Evolutionary conservation across 2,888 invertebrate genomes (phyloP).

Genomic region (Eupithecia subumbrata): DNA sequence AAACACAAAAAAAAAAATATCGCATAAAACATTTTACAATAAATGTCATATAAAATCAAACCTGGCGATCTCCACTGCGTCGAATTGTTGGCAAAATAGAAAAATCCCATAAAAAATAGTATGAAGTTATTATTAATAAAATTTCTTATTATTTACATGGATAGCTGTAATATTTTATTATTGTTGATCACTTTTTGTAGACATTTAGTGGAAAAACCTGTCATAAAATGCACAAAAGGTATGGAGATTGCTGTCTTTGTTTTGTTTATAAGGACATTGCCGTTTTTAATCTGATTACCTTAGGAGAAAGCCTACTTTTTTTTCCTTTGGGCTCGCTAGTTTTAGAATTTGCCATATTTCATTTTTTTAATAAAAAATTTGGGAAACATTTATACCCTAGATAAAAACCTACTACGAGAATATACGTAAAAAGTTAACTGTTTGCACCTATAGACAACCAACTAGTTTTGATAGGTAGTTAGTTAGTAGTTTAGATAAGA

Average conservation of each 20-base stretch:
- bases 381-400: no score
- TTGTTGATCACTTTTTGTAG: conserved; percentile 28
- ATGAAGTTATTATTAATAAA: conserved; percentile 22
- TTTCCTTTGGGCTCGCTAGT: no score
- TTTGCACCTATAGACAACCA: conserved; percentile 18
- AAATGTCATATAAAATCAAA: conserved; percentile 29
- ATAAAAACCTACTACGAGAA: no score
- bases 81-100: conserved; percentile 19
- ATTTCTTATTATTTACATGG: conserved; percentile 18
- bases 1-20: no score
- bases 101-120: conserved; percentile 25
- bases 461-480: conserved; percentile 32
- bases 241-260: conserved; percentile 29
- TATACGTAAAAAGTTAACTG: conserved; percentile 19
- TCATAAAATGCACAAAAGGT: conserved; percentile 27
- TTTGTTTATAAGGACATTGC: conserved; percentile 28
- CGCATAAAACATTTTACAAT: no score
- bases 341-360: no score
- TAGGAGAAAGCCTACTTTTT: conserved; percentile 29
- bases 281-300: conserved; percentile 29
- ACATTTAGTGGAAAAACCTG: conserved; percentile 28
- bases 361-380: no score
- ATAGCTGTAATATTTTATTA: conserved; percentile 24
- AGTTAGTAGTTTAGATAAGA: no score
- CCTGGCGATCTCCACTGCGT: conserved; percentile 20